Percentiles rank a stretch among this genome's conserved stretches.
Conservation (phyloP, 2,113 vertebrate species). For the Raphicerus campestris region DNA sequence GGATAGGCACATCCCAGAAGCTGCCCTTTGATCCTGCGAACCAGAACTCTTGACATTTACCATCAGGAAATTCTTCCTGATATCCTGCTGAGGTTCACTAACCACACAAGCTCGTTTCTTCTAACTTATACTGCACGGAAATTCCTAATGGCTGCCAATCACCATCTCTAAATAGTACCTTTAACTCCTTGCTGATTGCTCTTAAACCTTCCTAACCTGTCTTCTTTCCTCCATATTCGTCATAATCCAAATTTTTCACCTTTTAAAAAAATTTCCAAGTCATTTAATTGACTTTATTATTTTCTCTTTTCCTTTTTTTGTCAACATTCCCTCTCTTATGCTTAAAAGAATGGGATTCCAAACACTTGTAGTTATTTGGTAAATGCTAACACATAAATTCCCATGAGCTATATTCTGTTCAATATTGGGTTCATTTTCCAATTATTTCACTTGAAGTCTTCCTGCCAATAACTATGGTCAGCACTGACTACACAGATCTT, state of each 20-base stretch:
- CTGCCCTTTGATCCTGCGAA: background rate
- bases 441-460: background rate
- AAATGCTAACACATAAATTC: background rate
- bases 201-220: background rate
- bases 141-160: background rate
- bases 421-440: background rate
- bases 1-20: background rate
- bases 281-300: background rate
- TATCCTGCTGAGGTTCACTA: background rate
- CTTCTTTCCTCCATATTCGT: background rate
- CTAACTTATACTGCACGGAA: background rate
- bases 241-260: background rate
- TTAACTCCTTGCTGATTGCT: background rate
- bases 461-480: background rate
- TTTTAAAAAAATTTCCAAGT: background rate
- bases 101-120: background rate
- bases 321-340: background rate
- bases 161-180: background rate
- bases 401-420: background rate
- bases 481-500: background rate
- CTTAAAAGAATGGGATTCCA: background rate
- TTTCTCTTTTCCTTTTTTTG: background rate
- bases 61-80: constrained; percentile 24
- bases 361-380: background rate
- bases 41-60: background rate